phyloP scores from a whole-genome alignment of 2,113 vertebrate genomes.

The Sphaerodactylus townsendi region DNA sequence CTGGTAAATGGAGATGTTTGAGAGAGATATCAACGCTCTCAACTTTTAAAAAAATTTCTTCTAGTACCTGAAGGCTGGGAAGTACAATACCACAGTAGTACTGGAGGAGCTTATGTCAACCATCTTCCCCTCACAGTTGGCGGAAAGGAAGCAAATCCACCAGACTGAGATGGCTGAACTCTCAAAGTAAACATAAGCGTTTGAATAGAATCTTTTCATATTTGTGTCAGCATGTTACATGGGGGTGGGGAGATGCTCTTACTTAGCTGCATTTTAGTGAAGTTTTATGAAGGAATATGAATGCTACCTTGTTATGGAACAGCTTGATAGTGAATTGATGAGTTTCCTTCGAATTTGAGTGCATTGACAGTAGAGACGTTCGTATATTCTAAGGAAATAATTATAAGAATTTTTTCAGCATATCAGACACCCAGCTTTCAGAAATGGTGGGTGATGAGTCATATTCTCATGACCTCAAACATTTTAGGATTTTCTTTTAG shows the following conservation, averaged over 20 bases:
- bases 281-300: background rate
- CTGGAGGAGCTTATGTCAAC: constrained; percentile 81
- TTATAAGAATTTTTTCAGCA: background rate
- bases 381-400: no score
- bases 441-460: background rate
- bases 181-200: constrained; percentile 79
- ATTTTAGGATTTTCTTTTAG: background rate
- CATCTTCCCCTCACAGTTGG: constrained; percentile 80
- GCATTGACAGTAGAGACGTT: no score
- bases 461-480: background rate
- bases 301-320: background rate
- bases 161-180: constrained; percentile 86
- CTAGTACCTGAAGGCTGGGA: constrained; percentile 87
- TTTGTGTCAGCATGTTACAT: fast-evolving
- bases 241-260: fast-evolving
- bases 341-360: background rate
- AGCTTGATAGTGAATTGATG: background rate
- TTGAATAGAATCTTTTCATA: fast-evolving
- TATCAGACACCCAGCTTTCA: no score
- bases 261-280: background rate
- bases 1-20: no score
- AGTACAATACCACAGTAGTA: constrained; percentile 80
- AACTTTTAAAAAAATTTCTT: constrained; percentile 8
- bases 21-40: background rate
- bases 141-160: constrained; percentile 82